These are phyloP conservation scores for Zophobas morio DNA, from an alignment of 1,140 invertebrate species.

Conservation along the genomic window DNA sequence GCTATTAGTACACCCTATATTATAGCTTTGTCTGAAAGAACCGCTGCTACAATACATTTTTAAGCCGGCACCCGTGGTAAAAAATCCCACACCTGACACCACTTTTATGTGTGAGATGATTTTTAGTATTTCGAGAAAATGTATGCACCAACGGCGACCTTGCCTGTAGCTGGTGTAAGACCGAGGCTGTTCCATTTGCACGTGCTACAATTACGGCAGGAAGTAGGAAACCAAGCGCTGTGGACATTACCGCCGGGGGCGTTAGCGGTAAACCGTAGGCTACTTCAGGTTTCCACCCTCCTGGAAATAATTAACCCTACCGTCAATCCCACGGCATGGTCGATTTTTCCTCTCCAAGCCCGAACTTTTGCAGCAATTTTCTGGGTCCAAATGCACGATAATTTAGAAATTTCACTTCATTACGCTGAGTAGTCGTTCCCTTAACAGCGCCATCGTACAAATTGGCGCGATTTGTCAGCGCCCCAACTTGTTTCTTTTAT, in stretches of 20 bases:
- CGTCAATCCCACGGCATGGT: background rate
- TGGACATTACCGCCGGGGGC: conserved; percentile 7
- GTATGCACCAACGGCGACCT: too few relatives aligned
- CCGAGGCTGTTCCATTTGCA: background rate
- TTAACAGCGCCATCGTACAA: background rate
- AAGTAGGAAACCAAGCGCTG: conserved; percentile 6
- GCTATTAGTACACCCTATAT: too few relatives aligned
- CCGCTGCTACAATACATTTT: too few relatives aligned
- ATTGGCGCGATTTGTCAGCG: background rate
- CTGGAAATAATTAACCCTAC: conserved; percentile 24
- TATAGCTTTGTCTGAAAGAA: too few relatives aligned
- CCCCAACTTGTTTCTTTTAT: background rate
- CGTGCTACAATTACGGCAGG: conserved; percentile 10
- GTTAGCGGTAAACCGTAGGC: conserved; percentile 22
- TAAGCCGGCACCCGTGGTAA: too few relatives aligned
- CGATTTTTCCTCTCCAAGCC: background rate
- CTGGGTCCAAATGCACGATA: background rate
- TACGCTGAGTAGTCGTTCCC: background rate
- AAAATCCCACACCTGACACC: too few relatives aligned
- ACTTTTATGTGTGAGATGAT: too few relatives aligned
- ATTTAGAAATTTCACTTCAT: background rate
- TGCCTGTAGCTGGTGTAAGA: background rate
- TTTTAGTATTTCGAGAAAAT: too few relatives aligned
- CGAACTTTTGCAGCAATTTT: background rate
- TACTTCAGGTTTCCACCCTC: conserved; percentile 11